These are phyloP conservation scores for Anolis carolinensis DNA, from an alignment of 2,113 vertebrate species.

Conservation along the genomic window DNA sequence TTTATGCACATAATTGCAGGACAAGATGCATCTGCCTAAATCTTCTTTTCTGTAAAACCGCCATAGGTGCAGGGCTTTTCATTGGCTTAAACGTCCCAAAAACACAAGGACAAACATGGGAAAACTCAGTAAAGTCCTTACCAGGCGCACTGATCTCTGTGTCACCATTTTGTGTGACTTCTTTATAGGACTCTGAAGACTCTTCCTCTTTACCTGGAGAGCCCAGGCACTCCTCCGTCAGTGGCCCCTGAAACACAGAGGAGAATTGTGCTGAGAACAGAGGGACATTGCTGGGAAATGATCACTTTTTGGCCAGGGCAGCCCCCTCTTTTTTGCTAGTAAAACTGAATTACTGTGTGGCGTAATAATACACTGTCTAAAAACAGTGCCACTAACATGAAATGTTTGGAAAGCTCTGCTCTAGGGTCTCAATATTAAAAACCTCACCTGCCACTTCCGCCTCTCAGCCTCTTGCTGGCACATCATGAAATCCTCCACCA, in stretches of 20 bases:
- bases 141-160: background rate
- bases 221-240: background rate
- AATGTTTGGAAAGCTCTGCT: no score
- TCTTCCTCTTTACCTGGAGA: background rate
- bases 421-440: background rate
- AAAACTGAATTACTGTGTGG: no score
- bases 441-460: slow-evolving; percentile 4
- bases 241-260: background rate
- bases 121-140: background rate
- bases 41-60: background rate
- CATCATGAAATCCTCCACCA: slow-evolving; percentile 8
- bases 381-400: no score
- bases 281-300: no score
- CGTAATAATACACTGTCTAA: no score
- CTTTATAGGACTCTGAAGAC: background rate
- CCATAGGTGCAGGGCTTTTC: background rate
- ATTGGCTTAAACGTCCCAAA: background rate
- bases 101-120: background rate
- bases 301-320: background rate
- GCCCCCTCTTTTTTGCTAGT: background rate
- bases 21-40: no score
- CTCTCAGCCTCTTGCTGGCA: background rate
- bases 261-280: background rate
- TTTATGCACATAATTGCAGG: no score
- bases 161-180: background rate